Percentiles rank a stretch among this genome's conserved stretches.
phyloP scores from a whole-genome alignment of 2,888 invertebrate genomes.

The Eretmocerus hayati region DNA sequence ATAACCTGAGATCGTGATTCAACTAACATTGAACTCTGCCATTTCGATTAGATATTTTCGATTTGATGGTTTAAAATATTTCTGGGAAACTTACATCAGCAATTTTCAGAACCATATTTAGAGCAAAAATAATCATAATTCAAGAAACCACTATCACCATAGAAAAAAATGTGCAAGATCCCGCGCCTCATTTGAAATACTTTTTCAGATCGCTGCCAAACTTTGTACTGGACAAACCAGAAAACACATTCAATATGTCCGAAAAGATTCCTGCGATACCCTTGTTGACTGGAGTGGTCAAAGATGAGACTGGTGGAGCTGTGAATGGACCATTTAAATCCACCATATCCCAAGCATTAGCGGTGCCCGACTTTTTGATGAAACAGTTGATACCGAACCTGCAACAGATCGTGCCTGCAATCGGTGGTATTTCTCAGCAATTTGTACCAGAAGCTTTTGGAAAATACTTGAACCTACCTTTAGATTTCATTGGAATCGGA shows the following conservation, averaged over 20 bases:
- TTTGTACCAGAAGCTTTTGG: slow-evolving; percentile 30
- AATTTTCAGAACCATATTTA: too few species aligned
- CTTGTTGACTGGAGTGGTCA: slow-evolving; percentile 65
- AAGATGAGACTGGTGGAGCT: slow-evolving; percentile 63
- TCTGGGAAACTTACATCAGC: too few species aligned
- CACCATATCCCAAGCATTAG: slow-evolving; percentile 44
- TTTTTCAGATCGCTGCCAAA: slow-evolving; percentile 57
- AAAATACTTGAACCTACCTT: slow-evolving; percentile 27
- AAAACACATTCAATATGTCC: slow-evolving; percentile 53
- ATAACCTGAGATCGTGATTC: too few species aligned
- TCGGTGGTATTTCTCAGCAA: slow-evolving; percentile 26
- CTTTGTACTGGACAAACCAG: slow-evolving; percentile 57
- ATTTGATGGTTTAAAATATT: too few species aligned
- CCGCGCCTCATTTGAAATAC: neutral
- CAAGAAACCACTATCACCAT: too few species aligned
- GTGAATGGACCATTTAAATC: slow-evolving; percentile 50
- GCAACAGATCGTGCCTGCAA: slow-evolving; percentile 40
- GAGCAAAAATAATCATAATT: too few species aligned
- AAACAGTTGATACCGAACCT: slow-evolving; percentile 44
- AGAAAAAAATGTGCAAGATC: too few species aligned
- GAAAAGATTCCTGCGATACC: slow-evolving; percentile 56
- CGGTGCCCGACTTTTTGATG: slow-evolving; percentile 45
- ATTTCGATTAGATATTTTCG: too few species aligned
- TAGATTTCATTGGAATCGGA: neutral
- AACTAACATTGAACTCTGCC: too few species aligned